Percentiles rank a stretch among this genome's conserved stretches.
These are phyloP conservation scores for Plagodis pulveraria DNA, from an alignment of 2,888 invertebrate genomes.

Conservation along the genomic window DNA sequence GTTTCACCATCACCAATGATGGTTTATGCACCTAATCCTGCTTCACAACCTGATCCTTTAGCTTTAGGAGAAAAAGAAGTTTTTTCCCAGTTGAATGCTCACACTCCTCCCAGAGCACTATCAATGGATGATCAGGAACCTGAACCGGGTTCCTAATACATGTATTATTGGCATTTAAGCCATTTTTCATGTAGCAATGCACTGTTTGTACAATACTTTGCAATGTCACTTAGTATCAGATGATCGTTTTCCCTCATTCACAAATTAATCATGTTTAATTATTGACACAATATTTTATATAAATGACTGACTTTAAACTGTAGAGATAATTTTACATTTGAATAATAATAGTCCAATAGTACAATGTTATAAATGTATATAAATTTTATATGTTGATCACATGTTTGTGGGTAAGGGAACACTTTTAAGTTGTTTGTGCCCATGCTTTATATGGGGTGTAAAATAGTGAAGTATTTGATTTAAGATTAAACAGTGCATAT, in stretches of 20 bases:
- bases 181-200: constrained; percentile 56
- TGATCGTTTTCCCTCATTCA: constrained; percentile 56
- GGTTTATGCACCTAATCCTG: constrained; percentile 74
- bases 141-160: constrained; percentile 75
- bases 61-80: constrained; percentile 80
- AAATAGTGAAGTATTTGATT: constrained; percentile 50
- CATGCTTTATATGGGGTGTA: constrained; percentile 44
- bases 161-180: constrained; percentile 55
- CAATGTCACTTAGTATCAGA: constrained; percentile 30
- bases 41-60: constrained; percentile 75
- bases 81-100: constrained; percentile 75
- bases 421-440: constrained; percentile 32
- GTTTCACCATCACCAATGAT: constrained; percentile 88
- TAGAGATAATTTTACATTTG: constrained; percentile 41
- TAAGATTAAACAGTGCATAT: constrained; percentile 73
- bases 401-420: constrained; percentile 63
- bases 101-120: constrained; percentile 65
- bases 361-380: constrained; percentile 71
- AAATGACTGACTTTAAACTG: constrained; percentile 47
- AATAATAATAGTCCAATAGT: constrained; percentile 52
- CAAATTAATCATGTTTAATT: constrained; percentile 42
- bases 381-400: constrained; percentile 48
- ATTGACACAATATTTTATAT: constrained; percentile 45
- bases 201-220: constrained; percentile 58
- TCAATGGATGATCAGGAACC: constrained; percentile 77